Evolutionary conservation across 2,888 invertebrate genomes (phyloP), one percentile per base, ranked within the genome.

Genomic region (Beris morrisii): DNA sequence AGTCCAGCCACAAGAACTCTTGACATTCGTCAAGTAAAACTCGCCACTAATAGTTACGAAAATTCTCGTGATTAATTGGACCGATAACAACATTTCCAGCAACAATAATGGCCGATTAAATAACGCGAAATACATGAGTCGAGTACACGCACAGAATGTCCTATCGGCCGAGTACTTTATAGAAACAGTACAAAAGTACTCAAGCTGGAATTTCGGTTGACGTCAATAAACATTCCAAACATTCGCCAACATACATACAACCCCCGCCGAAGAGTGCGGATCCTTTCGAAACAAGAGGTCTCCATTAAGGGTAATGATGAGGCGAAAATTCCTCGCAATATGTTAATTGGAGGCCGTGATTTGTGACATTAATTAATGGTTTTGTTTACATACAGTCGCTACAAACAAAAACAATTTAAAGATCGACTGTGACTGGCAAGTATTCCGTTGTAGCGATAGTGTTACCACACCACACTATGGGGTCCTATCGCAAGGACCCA

Each of bases 301-400:
- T 69, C 69, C 69, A 69, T 69, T 69, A 69, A 67, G 59, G 66
- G 58, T 32, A 59, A 69, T 69, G 69, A 69, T 67, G 54, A 64
- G 56, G 69, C 69, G 66, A 67, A 69, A 69, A 69, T 66, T 64
- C 67, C 61, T 58, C 66, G 67, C 67, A 64, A 69, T 69, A 67
- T 69, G 67, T 69, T 69, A 69, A 69, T 67, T 65, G 65, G 54
- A 58, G 67, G 28, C 69, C 67, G 69, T 69, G 69, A 69, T 69
- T 69, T 67, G 66, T 64, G 69, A 69, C 69, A 69, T 69, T 69
- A 69, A 69, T 69, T 69, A 69, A 69, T 69, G 69, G 64, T 66
- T 67, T 69, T 67, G 67, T 67, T 69, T 69, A 67, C 67, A 66
- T 66, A 64, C 59, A 69, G 32, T 56, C 11, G 22, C 54, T 54